Evolutionary conservation across 2,888 invertebrate genomes (phyloP).

Genomic region (Deroplatys truncata): DNA sequence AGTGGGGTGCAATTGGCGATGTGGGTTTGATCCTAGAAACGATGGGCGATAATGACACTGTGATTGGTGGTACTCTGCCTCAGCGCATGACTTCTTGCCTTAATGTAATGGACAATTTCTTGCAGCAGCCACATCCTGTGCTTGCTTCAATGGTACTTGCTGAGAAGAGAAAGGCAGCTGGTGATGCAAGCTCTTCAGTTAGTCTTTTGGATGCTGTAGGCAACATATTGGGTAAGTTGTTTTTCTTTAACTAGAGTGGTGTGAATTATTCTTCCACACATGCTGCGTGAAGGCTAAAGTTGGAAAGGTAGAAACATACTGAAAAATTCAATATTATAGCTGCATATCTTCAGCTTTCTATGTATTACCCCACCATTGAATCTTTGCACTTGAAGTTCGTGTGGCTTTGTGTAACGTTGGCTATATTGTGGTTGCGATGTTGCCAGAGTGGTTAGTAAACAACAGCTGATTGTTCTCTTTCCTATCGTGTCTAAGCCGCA

Average conservation of each 20-base stretch:
- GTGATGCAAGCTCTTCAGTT: slow-evolving; percentile 52
- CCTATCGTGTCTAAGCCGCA: too few relatives aligned
- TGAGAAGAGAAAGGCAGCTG: slow-evolving; percentile 65
- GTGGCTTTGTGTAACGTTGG: too few relatives aligned
- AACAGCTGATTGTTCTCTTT: too few relatives aligned
- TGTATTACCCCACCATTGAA: too few relatives aligned
- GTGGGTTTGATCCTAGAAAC: slow-evolving; percentile 89
- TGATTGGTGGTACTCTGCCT: slow-evolving; percentile 92
- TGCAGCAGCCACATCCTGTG: slow-evolving; percentile 84
- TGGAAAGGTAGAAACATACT: too few relatives aligned
- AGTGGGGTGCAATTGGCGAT: slow-evolving; percentile 99
- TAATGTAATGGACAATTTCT: slow-evolving; percentile 79
- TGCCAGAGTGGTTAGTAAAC: too few relatives aligned
- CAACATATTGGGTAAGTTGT: slow-evolving; percentile 69
- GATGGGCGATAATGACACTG: slow-evolving; percentile 84
- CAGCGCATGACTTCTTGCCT: slow-evolving; percentile 94
- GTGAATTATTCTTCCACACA: too few relatives aligned
- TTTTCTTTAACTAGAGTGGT: not conserved
- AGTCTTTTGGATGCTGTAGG: slow-evolving; percentile 75
- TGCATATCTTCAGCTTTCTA: too few relatives aligned
- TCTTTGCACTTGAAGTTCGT: too few relatives aligned
- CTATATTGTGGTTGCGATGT: too few relatives aligned
- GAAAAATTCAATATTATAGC: too few relatives aligned
- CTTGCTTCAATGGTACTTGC: slow-evolving; percentile 82
- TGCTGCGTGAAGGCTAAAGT: too few relatives aligned